Base-by-base conservation (phyloP, 2,113 vertebrate genomes). In the Arizona elegans region DNA sequence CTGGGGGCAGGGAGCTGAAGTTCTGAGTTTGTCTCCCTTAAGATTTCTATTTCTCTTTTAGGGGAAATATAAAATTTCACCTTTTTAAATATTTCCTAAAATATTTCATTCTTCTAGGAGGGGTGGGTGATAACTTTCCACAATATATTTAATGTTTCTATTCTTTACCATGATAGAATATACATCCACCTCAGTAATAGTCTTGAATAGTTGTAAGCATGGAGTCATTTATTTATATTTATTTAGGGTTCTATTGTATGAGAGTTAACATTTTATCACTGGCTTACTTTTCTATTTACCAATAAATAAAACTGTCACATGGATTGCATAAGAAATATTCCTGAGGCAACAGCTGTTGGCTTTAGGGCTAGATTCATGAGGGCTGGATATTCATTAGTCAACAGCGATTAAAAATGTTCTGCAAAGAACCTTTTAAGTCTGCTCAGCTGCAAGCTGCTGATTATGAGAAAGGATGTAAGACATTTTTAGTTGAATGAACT, bases 281-380 rank as follows among this genome's bases (percentile, higher is more conserved):
- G 88, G 24, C 23, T 93, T 23, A 54, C 55, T 75, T 56, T 90
- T 86, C 88, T 59, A 87, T 94, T 94, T 75, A 92, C 70, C 65
- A 91, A 58, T 91, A 88, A 94, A 47, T 75, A 90, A 93, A 91
- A 92, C 94, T 95, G 95, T 62, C 56, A 86, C 90, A 19, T 95
- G 91, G 81, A 89, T 88, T 92, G 56, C 23, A 56, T 1, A 95
- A 89, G 10, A 91, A 94, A 91, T 93, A 91, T 95, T 92, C 93
- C 54, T 59, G 26, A 87, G 93, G 89, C 93, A 92, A 93, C 54
- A 93, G 91, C 92, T 95, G 87, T 95, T 95, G 95, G 93, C 94
- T 96, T 95, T 94, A 92, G 93, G 94, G 94, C 96, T 96, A 94
- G 96, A 97, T 97, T 97, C 96, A 96, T 93, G 92, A 94, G 94